Evolutionary conservation across 2,888 invertebrate genomes (phyloP), one percentile per base, ranked within the genome.

Genomic region (Meliscaeva auricollis): DNA sequence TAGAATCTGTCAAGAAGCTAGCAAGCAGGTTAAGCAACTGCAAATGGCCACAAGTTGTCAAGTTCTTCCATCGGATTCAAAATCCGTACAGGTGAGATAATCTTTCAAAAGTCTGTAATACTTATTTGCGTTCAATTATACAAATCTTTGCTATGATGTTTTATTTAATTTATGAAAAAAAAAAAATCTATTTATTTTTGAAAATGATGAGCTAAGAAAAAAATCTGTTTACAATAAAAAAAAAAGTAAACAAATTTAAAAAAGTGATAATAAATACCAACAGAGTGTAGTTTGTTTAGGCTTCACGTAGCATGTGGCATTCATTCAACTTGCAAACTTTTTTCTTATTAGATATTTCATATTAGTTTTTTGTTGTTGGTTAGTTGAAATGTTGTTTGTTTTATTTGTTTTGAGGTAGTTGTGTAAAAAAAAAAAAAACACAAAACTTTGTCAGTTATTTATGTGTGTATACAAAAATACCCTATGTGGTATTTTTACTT

Each of bases 1-100:
- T 93, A 93, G 95, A 88, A 97, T 97, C 89, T 96, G 96, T 95
- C 93, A 94, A 38, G 96, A 96, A 91, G 96, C 96, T 1, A 94
- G 94, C 4, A 95, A 94, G 88, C 96, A 96, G 90, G 95, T 95
- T 20, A 94, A 94, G 87, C 93, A 96, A 82, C 93, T 96, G 91
- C 93, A 95, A 50, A 94, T 94, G 82, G 72, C 68, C n/a, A 69
- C 62, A n/a, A 69, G 76, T 35, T 68, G 62, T 35, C 70, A 58
- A 22, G 91, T 93, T 8, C 93, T 94, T 15, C 93, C 93, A 81
- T 94, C 94, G 80, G 96, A 96, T 90, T 95, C 95, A 93, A 96
- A 96, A 92, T 96, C 96, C 87, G 94, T 96, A 87, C 96, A 96
- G 94, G 96, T 96, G 91, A 75, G 66, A 15, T 3, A 13, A 17